Percentiles rank a stretch among this genome's conserved stretches.
These are phyloP conservation scores for Heterotis niloticus DNA, from an alignment of 2,113 vertebrate genomes.

Conservation along the genomic window DNA sequence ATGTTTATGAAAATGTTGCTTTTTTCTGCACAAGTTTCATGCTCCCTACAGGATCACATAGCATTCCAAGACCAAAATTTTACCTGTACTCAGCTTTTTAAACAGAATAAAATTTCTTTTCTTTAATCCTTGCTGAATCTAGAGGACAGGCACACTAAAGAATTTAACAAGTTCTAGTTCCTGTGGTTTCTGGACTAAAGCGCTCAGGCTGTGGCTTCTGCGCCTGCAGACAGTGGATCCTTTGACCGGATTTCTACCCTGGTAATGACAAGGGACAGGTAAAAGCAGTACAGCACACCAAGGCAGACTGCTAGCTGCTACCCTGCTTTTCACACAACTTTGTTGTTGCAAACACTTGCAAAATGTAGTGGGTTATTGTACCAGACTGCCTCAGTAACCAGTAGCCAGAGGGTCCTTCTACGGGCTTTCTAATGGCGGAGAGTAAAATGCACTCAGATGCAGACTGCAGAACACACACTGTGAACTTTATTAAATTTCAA, in stretches of 20 bases:
- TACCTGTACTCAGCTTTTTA: not conserved
- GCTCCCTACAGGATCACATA: not conserved
- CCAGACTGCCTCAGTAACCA: slow-evolving; percentile 6
- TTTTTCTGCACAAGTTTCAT: not conserved
- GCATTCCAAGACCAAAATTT: not conserved
- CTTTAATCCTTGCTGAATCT: not conserved
- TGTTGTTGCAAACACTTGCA: not conserved
- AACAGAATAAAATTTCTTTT: slow-evolving; percentile 21
- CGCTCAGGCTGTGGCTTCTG: not conserved
- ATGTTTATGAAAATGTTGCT: not conserved
- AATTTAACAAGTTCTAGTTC: slow-evolving; percentile 12
- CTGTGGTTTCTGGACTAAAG: slow-evolving; percentile 1
- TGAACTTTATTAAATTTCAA: slow-evolving; percentile 48
- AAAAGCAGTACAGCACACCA: not conserved
- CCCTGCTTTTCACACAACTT: not conserved
- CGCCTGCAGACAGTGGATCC: not conserved
- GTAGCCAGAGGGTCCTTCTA: not conserved
- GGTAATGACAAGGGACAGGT: not conserved
- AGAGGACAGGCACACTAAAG: slow-evolving; percentile 17
- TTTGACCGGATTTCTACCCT: not conserved
- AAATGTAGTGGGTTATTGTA: not conserved
- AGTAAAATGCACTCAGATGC: not conserved
- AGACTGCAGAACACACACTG: slow-evolving; percentile 31
- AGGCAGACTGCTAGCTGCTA: not conserved
- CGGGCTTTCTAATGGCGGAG: not conserved